phyloP scores from a whole-genome alignment of 2,113 vertebrate species.

The Cheilinus undulatus region DNA sequence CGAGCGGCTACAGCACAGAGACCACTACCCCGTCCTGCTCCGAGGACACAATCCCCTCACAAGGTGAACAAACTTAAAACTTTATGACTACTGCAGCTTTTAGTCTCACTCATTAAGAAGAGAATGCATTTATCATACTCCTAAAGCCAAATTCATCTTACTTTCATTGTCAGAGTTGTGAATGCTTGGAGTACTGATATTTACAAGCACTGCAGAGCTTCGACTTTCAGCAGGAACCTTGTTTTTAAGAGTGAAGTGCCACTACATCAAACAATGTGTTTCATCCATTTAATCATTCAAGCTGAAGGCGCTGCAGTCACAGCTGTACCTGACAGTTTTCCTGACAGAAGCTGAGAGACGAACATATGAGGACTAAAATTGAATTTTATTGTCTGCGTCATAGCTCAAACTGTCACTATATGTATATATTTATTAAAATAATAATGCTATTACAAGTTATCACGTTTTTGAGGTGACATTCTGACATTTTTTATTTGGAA shows the following conservation, averaged over 20 bases:
- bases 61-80: too few relatives aligned
- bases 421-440: too few relatives aligned
- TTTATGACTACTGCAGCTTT: too few relatives aligned
- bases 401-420: background rate
- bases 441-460: background rate
- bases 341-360: constrained; percentile 14
- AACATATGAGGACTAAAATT: constrained; percentile 6
- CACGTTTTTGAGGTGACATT: too few relatives aligned
- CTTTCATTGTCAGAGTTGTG: too few relatives aligned
- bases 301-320: constrained; percentile 3
- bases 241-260: constrained; percentile 1
- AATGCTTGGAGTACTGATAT: background rate
- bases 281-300: constrained; percentile 26
- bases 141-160: too few relatives aligned
- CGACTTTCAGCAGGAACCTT: background rate
- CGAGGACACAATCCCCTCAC: constrained; percentile 97
- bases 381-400: background rate
- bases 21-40: constrained; percentile 97
- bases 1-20: constrained; percentile 97
- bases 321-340: constrained; percentile 15
- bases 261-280: constrained; percentile 7
- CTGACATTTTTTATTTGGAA: too few relatives aligned
- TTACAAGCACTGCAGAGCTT: background rate
- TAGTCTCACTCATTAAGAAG: too few relatives aligned
- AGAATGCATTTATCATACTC: too few relatives aligned